phyloP scores from a whole-genome alignment of 2,888 invertebrate genomes.

The Pseudococcus longispinus region DNA sequence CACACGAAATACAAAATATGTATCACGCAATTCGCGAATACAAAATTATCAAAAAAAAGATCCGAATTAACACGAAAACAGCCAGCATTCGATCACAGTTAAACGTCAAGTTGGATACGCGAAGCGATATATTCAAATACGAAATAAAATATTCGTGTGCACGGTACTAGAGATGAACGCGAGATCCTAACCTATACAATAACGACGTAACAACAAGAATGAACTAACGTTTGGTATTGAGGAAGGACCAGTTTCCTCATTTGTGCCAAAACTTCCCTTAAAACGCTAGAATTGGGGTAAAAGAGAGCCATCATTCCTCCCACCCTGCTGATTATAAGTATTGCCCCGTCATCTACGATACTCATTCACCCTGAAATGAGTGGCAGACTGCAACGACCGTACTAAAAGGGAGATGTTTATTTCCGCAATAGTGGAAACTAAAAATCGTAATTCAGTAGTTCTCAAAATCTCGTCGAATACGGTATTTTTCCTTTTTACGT shows the following conservation, averaged over 20 bases:
- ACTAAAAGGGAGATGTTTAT: conserved; percentile 42
- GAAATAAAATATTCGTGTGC: neutral
- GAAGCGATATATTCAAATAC: neutral
- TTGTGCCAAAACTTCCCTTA: conserved; percentile 54
- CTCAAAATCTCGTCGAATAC: conserved; percentile 12
- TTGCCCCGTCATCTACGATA: conserved; percentile 42
- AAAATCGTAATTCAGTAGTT: conserved; percentile 41
- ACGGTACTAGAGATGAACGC: neutral
- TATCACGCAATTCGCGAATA: neutral
- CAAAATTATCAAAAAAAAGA: neutral
- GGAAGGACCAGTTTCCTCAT: conserved; percentile 53
- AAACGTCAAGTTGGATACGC: neutral
- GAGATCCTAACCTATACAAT: conserved; percentile 16
- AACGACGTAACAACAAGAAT: conserved; percentile 30
- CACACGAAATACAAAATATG: neutral
- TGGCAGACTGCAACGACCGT: conserved; percentile 33
- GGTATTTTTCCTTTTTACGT: neutral
- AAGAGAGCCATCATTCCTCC: conserved; percentile 40
- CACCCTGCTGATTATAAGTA: conserved; percentile 30
- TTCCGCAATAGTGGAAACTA: conserved; percentile 38
- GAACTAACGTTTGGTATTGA: conserved; percentile 46
- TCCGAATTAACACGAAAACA: neutral
- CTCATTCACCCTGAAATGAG: conserved; percentile 40
- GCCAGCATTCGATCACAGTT: neutral
- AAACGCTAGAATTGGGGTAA: conserved; percentile 55